phyloP scores from a whole-genome alignment of 1,140 invertebrate genomes.

The Pseudomyrmex sp. region DNA sequence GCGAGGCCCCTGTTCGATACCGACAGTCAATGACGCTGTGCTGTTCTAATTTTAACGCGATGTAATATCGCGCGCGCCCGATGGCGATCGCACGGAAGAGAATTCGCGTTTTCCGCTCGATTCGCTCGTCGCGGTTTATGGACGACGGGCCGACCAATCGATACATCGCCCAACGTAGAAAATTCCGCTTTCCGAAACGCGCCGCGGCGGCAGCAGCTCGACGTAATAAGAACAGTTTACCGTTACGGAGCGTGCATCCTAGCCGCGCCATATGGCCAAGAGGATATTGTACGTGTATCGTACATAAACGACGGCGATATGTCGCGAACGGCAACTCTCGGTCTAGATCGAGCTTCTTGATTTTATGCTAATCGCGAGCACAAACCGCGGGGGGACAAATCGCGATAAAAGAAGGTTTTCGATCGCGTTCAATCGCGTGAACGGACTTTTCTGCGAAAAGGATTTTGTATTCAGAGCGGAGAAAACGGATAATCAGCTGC shows the following conservation, averaged over 20 bases:
- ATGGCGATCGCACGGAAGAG: constrained; percentile 21
- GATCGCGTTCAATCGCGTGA: background rate
- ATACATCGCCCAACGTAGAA: constrained; percentile 56
- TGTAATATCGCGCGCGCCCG: background rate
- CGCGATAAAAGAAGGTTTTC: constrained; percentile 17
- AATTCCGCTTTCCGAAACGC: constrained; percentile 32
- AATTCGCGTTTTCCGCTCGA: constrained; percentile 54
- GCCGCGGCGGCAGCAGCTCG: constrained; percentile 12
- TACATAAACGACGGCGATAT: background rate
- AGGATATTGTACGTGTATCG: background rate
- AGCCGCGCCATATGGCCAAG: constrained; percentile 29
- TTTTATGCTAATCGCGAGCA: constrained; percentile 43
- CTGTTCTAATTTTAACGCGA: constrained; percentile 54
- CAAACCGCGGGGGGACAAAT: background rate
- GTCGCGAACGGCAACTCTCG: constrained; percentile 25
- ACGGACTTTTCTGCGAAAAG: constrained; percentile 37
- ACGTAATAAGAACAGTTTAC: constrained; percentile 38
- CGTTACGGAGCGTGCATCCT: background rate
- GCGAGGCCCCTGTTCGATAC: constrained; percentile 11
- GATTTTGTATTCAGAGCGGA: constrained; percentile 35
- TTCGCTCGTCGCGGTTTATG: constrained; percentile 9
- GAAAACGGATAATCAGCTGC: too few relatives aligned
- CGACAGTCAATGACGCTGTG: constrained; percentile 57
- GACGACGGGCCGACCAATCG: constrained; percentile 31
- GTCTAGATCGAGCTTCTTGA: constrained; percentile 10